phyloP scores from a whole-genome alignment of 2,797 vertebrate genomes.

The Paramormyrops hopkinsi region DNA sequence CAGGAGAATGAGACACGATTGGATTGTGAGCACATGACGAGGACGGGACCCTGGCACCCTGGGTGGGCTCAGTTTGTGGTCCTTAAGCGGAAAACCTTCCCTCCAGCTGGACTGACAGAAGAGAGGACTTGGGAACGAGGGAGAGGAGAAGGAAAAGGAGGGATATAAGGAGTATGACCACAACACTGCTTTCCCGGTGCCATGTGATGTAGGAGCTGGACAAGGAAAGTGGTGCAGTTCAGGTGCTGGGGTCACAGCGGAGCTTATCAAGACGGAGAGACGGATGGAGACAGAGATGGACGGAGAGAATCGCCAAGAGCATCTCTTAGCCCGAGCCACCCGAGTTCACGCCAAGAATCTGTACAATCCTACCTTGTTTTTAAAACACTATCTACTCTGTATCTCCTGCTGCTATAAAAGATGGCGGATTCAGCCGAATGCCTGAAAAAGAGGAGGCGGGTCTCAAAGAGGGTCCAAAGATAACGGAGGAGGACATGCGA shows the following conservation, averaged over 20 bases:
- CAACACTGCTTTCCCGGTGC: background rate
- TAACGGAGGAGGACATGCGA: background rate
- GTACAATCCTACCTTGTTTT: slow-evolving; percentile 17
- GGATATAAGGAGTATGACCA: background rate
- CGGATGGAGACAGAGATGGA: background rate
- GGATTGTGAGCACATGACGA: slow-evolving; percentile 1
- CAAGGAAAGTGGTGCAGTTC: background rate
- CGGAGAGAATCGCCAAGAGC: background rate
- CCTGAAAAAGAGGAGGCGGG: background rate
- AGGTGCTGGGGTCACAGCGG: background rate
- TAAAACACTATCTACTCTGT: slow-evolving; percentile 1
- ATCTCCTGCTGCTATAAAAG: slow-evolving; percentile 21
- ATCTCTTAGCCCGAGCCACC: slow-evolving; percentile 14
- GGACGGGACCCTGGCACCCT: background rate
- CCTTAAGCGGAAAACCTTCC: background rate
- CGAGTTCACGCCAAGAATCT: slow-evolving; percentile 26
- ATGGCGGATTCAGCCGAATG: background rate
- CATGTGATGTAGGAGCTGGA: background rate
- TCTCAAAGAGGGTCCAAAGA: background rate
- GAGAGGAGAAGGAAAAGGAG: background rate
- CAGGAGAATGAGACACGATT: background rate
- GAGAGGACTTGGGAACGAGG: background rate
- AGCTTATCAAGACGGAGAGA: background rate
- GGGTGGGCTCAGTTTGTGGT: background rate
- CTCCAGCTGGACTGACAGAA: background rate